Evolutionary conservation across 2,797 vertebrate species (phyloP).

Genomic region (Poeciliopsis presidionis): DNA sequence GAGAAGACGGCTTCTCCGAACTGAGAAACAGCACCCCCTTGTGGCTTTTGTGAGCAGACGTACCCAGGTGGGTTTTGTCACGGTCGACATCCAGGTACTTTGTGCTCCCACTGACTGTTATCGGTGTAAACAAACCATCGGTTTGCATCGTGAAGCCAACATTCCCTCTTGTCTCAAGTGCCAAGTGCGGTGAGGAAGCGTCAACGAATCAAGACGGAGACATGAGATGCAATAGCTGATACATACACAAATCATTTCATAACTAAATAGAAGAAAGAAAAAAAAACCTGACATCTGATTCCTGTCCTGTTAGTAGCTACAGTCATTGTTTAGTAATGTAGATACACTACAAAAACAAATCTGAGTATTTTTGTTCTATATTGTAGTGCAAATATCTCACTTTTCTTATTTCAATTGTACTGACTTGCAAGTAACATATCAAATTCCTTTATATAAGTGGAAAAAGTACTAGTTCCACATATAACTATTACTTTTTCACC

Average conservation of each 20-base stretch:
- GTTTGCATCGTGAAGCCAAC: conserved; percentile 13
- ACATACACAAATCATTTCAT: not conserved
- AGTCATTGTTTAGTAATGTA: not conserved
- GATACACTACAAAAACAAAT: too few relatives aligned
- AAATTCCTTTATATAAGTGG: too few relatives aligned
- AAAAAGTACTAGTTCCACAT: too few relatives aligned
- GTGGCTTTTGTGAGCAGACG: conserved; percentile 16
- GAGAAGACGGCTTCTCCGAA: not conserved
- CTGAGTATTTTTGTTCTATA: too few relatives aligned
- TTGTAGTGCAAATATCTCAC: too few relatives aligned
- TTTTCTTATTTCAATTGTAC: too few relatives aligned
- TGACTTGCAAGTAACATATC: too few relatives aligned
- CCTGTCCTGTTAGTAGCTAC: not conserved
- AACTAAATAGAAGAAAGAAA: not conserved
- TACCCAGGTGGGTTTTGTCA: not conserved
- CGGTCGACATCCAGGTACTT: conserved; percentile 7
- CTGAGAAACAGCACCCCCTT: conserved; percentile 12
- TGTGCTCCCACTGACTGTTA: conserved; percentile 18
- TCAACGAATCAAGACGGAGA: not conserved
- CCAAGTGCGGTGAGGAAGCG: conserved; percentile 12
- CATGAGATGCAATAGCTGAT: not conserved
- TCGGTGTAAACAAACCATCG: not conserved
- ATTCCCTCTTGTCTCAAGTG: conserved; percentile 23
- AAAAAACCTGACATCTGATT: not conserved
- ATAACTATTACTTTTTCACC: too few relatives aligned